Conservation (phyloP, 1,140 invertebrate genomes). For the Littorina saxatilis region DNA sequence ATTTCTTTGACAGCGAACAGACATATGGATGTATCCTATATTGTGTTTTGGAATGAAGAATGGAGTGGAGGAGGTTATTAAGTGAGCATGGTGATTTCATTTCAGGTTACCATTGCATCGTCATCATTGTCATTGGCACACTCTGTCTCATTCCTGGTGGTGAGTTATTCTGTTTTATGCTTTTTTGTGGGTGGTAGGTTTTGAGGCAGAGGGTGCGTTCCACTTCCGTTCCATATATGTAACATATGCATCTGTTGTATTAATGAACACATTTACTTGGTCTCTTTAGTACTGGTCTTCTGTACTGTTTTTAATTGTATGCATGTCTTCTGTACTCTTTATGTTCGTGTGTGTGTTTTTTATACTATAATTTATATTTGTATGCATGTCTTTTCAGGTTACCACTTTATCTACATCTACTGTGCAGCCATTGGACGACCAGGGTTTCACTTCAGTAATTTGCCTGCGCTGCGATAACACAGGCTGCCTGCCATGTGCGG, state of each 20-base stretch:
- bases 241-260: no score
- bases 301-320: no score
- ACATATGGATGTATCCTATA: no score
- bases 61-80: no score
- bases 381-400: conserved; percentile 28
- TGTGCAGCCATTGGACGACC: conserved; percentile 43
- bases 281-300: no score
- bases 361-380: not conserved
- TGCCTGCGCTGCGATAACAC: conserved; percentile 41
- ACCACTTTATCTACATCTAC: conserved; percentile 48
- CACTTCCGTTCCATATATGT: no score
- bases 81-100: no score
- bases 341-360: no score
- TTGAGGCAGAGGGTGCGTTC: not conserved
- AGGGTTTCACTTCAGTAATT: conserved; percentile 42
- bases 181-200: not conserved
- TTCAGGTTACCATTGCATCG: conserved; percentile 49
- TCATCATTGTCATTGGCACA: conserved; percentile 44
- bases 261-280: no score
- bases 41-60: no score
- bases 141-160: conserved; percentile 48
- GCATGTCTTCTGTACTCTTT: no score
- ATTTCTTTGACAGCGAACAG: no score
- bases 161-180: not conserved
- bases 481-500: not conserved